Evolutionary conservation across 2,797 vertebrate species (phyloP).

Genomic region (Prunella strophiata): DNA sequence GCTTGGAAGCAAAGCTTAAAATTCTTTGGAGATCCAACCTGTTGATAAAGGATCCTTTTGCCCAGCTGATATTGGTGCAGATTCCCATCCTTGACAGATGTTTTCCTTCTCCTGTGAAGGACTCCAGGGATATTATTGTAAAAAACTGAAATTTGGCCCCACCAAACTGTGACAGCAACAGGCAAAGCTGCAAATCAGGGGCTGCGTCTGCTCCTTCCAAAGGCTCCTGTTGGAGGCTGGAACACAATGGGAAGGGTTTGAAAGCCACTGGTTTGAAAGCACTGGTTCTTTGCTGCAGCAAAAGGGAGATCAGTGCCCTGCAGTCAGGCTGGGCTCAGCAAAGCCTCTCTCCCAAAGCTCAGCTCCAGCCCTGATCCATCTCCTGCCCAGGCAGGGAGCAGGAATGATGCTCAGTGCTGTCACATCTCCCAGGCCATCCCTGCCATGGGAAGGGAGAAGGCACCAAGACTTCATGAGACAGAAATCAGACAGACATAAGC

Average conservation of each 20-base stretch:
- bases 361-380: background rate
- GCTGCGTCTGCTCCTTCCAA: background rate
- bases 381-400: background rate
- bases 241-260: background rate
- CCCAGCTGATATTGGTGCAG: accelerated
- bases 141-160: background rate
- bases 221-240: accelerated
- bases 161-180: background rate
- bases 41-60: background rate
- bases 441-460: background rate
- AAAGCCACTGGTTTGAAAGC: background rate
- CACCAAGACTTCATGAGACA: background rate
- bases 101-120: background rate
- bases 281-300: background rate
- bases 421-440: background rate
- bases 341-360: background rate
- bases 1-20: background rate
- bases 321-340: background rate
- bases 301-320: background rate
- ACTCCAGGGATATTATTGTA: background rate
- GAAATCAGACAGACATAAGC: background rate
- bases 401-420: background rate
- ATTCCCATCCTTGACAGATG: background rate
- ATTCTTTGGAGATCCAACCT: background rate
- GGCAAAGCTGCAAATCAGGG: background rate